These are phyloP conservation scores for Tyto alba DNA, from an alignment of 2,113 vertebrate genomes.

Conservation along the genomic window DNA sequence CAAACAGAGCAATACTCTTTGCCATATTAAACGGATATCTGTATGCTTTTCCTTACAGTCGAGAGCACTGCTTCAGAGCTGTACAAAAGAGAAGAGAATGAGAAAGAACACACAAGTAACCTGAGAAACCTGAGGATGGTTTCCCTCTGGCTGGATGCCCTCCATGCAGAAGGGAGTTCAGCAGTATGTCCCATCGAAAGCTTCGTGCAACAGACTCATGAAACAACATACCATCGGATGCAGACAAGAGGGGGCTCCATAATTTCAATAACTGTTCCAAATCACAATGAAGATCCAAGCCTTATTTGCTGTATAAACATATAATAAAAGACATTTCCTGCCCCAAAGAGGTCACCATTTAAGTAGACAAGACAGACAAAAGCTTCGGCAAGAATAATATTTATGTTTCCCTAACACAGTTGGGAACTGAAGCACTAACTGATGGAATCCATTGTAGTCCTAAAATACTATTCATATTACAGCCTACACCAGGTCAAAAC, in stretches of 20 bases:
- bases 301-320: not conserved
- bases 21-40: not conserved
- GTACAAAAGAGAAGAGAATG: not conserved
- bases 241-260: not conserved
- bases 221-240: not conserved
- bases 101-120: not conserved
- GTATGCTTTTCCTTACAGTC: not conserved
- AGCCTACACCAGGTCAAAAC: not conserved
- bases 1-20: not conserved
- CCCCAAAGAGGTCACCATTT: not conserved
- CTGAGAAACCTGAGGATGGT: not conserved
- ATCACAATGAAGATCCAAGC: not conserved
- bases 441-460: not conserved
- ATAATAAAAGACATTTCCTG: not conserved
- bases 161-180: not conserved
- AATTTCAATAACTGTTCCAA: not conserved
- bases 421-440: not conserved
- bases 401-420: not conserved
- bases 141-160: not conserved
- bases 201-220: not conserved
- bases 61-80: not conserved
- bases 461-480: not conserved
- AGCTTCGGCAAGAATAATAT: not conserved
- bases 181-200: accelerated
- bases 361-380: slow-evolving; percentile 17